Evolutionary conservation across 2,113 vertebrate species (phyloP), one percentile per base, ranked within the genome.

Genomic region (Balaenoptera acutorostrata): DNA sequence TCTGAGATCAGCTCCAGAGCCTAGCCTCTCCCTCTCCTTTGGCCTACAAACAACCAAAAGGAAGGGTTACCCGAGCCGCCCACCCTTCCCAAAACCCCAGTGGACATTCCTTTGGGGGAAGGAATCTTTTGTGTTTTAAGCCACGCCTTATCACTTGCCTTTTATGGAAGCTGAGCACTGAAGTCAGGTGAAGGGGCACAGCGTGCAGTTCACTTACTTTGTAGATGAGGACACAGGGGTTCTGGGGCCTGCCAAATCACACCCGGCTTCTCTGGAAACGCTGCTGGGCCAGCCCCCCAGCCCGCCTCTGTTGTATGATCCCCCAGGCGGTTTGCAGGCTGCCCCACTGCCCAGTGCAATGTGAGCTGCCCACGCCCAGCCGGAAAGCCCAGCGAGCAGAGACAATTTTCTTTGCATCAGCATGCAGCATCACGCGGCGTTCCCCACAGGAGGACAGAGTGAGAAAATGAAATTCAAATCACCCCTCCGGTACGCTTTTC

Each of bases 381-480:
- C 77, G 83, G 57, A 90, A 96, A 88, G 46, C 71, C 61, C 77
- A 74, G 89, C 0, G 5, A 96, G 86, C 71, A 52, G 92, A 97
- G 84, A 92, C 61, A 68, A 46, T 93, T 89, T 95, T 93, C 96
- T 96, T 93, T 95, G 92, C 95, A 96, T 97, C 97, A 96, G 66
- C 92, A 95, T 87, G 93, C 85, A 86, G 71, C 14, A 52, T 33
- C 87, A 78, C 0, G 52, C 74, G 3, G 57, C 1, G 2, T 74
- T 97, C 82, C 91, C 92, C 66, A 77, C 63, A 92, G 93, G 78
- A 78, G 92, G 25, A 96, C 92, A 75, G 88, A 87, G 20, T 75
- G 87, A 97, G 95, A 96, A 93, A 95, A 95, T 75, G 93, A 97
- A 97, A 97, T 89, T 95, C 95, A 96, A 97, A 96, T 96, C 86